Conservation (phyloP, 2,113 vertebrate genomes). For the Callipepla squamata region DNA sequence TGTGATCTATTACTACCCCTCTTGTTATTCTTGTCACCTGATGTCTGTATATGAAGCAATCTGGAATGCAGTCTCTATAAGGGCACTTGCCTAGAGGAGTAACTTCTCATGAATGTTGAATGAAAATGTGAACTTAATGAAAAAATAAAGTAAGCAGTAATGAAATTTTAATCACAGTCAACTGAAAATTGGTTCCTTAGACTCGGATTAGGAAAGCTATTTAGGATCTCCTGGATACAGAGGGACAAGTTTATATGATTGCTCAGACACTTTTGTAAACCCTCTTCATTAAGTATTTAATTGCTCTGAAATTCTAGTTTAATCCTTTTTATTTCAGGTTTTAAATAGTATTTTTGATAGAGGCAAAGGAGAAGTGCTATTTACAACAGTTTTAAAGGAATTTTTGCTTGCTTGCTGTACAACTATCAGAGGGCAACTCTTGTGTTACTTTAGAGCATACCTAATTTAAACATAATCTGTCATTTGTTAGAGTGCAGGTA, state of each 20-base stretch:
- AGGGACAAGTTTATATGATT: background rate
- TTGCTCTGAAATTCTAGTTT: background rate
- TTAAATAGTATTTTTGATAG: background rate
- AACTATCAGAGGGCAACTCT: background rate
- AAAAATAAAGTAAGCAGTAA: background rate
- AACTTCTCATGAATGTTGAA: background rate
- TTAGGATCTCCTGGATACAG: background rate
- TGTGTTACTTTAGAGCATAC: background rate
- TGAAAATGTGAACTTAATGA: constrained; percentile 9
- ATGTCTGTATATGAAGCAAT: background rate
- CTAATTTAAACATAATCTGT: background rate
- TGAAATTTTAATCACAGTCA: background rate
- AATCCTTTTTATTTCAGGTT: background rate
- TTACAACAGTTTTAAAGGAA: background rate
- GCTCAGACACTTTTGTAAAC: background rate
- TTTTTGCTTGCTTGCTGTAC: background rate
- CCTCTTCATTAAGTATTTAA: background rate
- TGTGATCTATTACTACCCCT: background rate
- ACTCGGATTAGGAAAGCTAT: background rate
- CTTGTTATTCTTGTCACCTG: background rate
- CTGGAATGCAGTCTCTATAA: background rate
- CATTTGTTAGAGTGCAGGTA: background rate
- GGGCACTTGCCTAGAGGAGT: background rate
- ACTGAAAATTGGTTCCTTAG: background rate
- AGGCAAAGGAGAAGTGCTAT: background rate